Evolutionary conservation across 2,113 vertebrate species (phyloP), one percentile per base, ranked within the genome.

Genomic region (Marmota monax): DNA sequence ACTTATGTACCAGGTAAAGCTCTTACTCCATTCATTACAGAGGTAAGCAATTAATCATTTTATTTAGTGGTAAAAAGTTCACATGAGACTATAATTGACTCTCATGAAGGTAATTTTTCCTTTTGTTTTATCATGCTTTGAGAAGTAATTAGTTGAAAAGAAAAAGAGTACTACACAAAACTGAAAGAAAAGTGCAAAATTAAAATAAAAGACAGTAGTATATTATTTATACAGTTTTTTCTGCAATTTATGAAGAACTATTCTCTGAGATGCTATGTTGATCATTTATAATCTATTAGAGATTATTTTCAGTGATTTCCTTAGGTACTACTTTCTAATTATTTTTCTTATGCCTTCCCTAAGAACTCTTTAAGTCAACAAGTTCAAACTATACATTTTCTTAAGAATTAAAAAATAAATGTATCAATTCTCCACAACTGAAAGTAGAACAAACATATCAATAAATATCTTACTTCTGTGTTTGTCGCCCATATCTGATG

Each of bases 41-140:
- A 96, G 29, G 39, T 12, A 86, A 56, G 85, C 25, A 93, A 91
- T 96, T 96, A 56, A 92, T 92, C 83, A 96, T 93, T 89, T 96
- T 88, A 84, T 67, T 95, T 86, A 77, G 76, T 53, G 82, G 76
- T 17, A 92, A 83, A 94, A 96, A 92, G 12, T 90, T 97, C 89
- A 51, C 48, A 89, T 85, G 88, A 84, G 29, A 74, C n/a, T 90
- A 22, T 77, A 70, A 94, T 84, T 96, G 34, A 63, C 10, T 92
- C 22, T 78, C n/a, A 83, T 77, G 48, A 69, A 91, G 61, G 42
- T 82, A 84, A 83, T 56, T 74, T 82, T 96, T n/a, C 67, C 20
- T 73, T 69, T 90, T 84, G 22, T 76, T 95, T 95, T 82, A 74
- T 48, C 45, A 88, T 94, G 63, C 51, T 82, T 72, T 82, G 72